Base-by-base conservation (phyloP, 2,113 vertebrate genomes). In the Electrona antarctica region DNA sequence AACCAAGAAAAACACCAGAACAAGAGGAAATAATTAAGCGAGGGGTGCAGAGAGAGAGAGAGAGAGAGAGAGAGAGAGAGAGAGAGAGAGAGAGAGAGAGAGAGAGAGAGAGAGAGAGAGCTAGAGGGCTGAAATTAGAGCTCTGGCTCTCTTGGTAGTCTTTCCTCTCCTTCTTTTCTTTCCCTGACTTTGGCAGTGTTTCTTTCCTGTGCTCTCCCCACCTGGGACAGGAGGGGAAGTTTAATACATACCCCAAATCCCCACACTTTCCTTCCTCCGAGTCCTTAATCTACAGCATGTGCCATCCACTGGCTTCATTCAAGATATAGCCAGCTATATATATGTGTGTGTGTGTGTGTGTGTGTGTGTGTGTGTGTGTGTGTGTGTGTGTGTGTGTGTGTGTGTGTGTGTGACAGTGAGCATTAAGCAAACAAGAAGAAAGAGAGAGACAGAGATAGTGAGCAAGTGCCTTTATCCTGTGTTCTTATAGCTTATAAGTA, bases 131-230 rank as follows among this genome's bases (percentile, higher is more conserved):
- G 86, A 89, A 91, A 91, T 79, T 61, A 64, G 84, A 92, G 87
- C 85, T 67, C 71, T 55, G 58, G 81, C 82, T 80, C 87, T 69
- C 74, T 88, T 86, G 88, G 82, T 89, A 81, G 85, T 88, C 87
- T 89, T 88, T 86, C 82, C 85, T 87, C 74, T 85, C 52, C 67
- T 57, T 80, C 83, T 85, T 87, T 85, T 75, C 77, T 87, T 76
- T 84, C 75, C 84, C 85, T 80, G 74, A 81, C 69, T 81, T 85
- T 90, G 85, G 86, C 85, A 81, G 81, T 77, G 82, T 80, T 61
- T 75, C 81, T 86, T 90, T 87, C 85, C 85, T 87, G 88, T 84
- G 93, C 89, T 92, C 91, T 92, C 93, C 95, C 94, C 87, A 81
- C 74, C 63, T 80, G 87, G 89, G 90, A 89, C 79, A 75, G 41